A percentile compares a stretch with the other conserved stretches of the same genome.
Evolutionary conservation across 2,888 invertebrate genomes (phyloP).

Genomic region (Mallateleia sp.): DNA sequence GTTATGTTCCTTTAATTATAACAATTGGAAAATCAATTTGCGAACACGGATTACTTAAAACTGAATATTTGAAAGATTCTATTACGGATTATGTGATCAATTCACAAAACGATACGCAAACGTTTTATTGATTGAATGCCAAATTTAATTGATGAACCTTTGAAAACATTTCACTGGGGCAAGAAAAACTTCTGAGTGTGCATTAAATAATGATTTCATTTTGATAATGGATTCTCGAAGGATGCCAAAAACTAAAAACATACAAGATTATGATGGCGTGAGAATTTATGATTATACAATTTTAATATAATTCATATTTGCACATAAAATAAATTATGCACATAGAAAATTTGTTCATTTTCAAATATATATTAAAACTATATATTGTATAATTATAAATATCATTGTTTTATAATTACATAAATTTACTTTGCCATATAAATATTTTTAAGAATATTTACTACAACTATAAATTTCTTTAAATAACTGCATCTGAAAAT

Average conservation of each 20-base stretch:
- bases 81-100: too few species aligned
- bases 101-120: background rate
- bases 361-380: constrained; percentile 7
- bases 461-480: constrained; percentile 31
- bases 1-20: too few species aligned
- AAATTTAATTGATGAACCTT: constrained; percentile 18
- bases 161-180: constrained; percentile 12
- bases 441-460: too few species aligned
- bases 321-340: too few species aligned
- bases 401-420: too few species aligned
- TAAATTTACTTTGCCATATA: too few species aligned
- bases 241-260: background rate
- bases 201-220: constrained; percentile 27
- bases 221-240: constrained; percentile 16
- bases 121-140: constrained; percentile 2
- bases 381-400: too few species aligned
- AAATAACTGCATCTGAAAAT: constrained; percentile 21
- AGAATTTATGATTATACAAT: background rate
- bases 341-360: too few species aligned
- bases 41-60: too few species aligned
- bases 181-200: background rate
- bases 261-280: constrained; percentile 1
- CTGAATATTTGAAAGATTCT: too few species aligned
- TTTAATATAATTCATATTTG: background rate
- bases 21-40: too few species aligned